Evolutionary conservation across 1,140 invertebrate species (phyloP), one percentile per base, ranked within the genome.

Genomic region (Pseudomyrmex gracilis): DNA sequence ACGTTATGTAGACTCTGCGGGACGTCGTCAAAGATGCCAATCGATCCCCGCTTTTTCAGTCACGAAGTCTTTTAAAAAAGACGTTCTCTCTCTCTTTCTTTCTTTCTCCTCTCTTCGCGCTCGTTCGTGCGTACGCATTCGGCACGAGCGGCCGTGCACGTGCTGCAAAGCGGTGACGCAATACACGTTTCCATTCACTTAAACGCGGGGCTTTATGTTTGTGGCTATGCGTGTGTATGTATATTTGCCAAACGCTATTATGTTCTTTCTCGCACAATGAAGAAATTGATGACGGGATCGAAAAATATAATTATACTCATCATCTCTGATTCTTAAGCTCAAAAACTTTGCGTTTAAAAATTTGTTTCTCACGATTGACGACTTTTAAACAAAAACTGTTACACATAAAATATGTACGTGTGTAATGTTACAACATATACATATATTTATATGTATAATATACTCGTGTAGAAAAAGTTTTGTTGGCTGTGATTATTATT

Each of bases 101-200:
- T 67, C 34, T 67, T 17, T 67, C 51, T 55, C 47, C 67, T 22
- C 64, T 12, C 24, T 51, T 43, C 8, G 47, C 47, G 15, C 43
- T 67, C 20, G 64, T 53, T 70, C 76, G 70, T 78, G 51, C 64
- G 76, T 78, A 49, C n/a, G 34, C 34, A 66, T 24, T 73, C 15
- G 51, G 45, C 82, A 77, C 82, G 82, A 53, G 68, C 60, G 24
- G 13, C 5, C 49, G 10, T 58, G 86, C 86, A 86, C 87, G 86
- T 90, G 88, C 34, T 90, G 85, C 84, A 34, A 34, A 82, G 67
- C 63, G 83, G 61, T 90, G 90, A 91, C 89, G 90, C 90, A 90
- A 90, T 85, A 67, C 17, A 10, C 24, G 34, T 17, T 61, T 17
- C 84, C 73, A 63, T 66, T 83, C 84, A 74, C 87, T 89, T 68